Conservation (phyloP, 1,140 invertebrate genomes). For the Leucophenga varia region DNA sequence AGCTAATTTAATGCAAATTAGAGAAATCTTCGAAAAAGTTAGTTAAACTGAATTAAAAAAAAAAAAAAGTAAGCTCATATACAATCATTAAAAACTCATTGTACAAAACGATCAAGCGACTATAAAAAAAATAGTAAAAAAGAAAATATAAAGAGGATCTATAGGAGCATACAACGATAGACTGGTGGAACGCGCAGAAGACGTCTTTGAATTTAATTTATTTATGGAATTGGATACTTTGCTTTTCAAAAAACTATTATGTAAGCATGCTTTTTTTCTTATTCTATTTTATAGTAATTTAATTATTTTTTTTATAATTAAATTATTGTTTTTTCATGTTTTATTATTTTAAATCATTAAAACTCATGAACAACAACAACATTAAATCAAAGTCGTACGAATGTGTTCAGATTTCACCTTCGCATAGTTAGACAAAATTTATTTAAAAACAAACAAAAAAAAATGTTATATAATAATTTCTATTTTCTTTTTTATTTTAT, state of each 20-base stretch:
- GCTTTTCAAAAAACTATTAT: slow-evolving; percentile 51
- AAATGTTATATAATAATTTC: slow-evolving; percentile 1
- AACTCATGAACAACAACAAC: not conserved
- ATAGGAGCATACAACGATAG: slow-evolving; percentile 8
- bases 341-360: slow-evolving; percentile 8
- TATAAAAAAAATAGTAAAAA: slow-evolving; percentile 3
- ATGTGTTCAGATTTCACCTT: not conserved
- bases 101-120: slow-evolving; percentile 12
- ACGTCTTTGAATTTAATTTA: slow-evolving; percentile 42
- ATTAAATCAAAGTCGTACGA: not conserved
- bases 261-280: slow-evolving; percentile 54
- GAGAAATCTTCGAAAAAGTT: too few species aligned
- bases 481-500: not conserved
- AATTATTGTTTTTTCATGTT: slow-evolving; percentile 5
- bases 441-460: slow-evolving; percentile 1
- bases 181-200: slow-evolving; percentile 23
- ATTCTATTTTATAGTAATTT: slow-evolving; percentile 31
- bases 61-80: slow-evolving; percentile 20
- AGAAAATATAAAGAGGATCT: slow-evolving; percentile 10
- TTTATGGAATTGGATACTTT: slow-evolving; percentile 47
- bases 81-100: slow-evolving; percentile 21
- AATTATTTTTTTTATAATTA: slow-evolving; percentile 13
- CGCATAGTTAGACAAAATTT: not conserved
- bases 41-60: slow-evolving; percentile 6
- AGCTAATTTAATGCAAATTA: too few species aligned